phyloP scores from a whole-genome alignment of 2,113 vertebrate genomes.

The Amphiprion ocellaris region DNA sequence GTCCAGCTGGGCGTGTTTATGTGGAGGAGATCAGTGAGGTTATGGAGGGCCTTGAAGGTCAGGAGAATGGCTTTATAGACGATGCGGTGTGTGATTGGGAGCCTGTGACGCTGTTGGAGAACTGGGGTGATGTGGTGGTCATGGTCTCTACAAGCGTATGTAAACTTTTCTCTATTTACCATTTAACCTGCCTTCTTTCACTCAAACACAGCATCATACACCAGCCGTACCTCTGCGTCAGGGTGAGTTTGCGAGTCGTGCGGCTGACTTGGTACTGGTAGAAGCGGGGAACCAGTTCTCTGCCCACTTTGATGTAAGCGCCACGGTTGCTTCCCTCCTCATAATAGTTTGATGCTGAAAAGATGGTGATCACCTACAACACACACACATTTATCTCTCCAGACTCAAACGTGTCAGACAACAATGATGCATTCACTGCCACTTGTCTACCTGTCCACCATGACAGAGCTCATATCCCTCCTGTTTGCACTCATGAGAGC shows the following conservation, averaged over 20 bases:
- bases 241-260: conserved; percentile 85
- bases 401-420: background rate
- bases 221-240: conserved; percentile 88
- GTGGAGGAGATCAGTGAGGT: too few species aligned
- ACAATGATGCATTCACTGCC: background rate
- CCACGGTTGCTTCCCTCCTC: conserved; percentile 97
- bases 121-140: too few species aligned
- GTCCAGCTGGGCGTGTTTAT: too few species aligned
- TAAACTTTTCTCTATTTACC: too few species aligned
- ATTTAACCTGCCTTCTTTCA: too few species aligned
- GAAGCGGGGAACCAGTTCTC: conserved; percentile 87
- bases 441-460: conserved; percentile 87
- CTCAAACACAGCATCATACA: conserved; percentile 2
- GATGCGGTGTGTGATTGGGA: too few species aligned
- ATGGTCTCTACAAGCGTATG: too few species aligned
- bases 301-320: conserved; percentile 92
- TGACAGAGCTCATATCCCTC: conserved; percentile 96
- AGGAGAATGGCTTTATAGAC: too few species aligned
- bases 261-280: conserved; percentile 94
- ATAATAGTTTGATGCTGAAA: conserved; percentile 98
- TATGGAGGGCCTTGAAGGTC: too few species aligned
- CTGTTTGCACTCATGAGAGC: conserved; percentile 96
- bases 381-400: conserved; percentile 5
- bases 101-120: too few species aligned
- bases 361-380: conserved; percentile 93